These are phyloP conservation scores for Myzus persicae DNA, from an alignment of 1,140 invertebrate species.

Conservation along the genomic window DNA sequence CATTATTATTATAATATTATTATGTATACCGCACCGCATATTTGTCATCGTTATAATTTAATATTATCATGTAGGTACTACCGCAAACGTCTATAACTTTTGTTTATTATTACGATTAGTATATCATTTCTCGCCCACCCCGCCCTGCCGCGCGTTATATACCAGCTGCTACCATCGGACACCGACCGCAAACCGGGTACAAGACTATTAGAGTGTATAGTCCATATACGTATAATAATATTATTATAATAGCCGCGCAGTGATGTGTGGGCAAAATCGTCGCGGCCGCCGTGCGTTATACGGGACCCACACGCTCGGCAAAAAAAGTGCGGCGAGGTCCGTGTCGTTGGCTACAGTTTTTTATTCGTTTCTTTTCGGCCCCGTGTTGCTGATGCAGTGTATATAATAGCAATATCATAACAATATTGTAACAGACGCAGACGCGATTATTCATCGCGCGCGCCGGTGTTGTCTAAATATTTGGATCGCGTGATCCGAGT, in stretches of 20 bases:
- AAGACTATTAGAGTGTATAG: neutral
- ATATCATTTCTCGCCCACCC: neutral
- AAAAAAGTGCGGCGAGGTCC: neutral
- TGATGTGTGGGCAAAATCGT: conserved; percentile 27
- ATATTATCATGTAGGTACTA: neutral
- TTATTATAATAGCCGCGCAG: neutral
- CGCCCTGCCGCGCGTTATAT: neutral
- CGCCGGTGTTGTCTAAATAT: conserved; percentile 55
- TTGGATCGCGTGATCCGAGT: conserved; percentile 46
- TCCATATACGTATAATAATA: neutral
- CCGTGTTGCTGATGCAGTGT: neutral
- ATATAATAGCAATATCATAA: neutral
- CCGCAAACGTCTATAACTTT: neutral
- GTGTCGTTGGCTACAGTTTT: neutral
- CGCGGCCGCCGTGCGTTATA: neutral
- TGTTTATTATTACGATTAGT: neutral
- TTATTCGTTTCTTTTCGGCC: neutral
- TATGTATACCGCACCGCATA: neutral
- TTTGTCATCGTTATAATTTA: neutral
- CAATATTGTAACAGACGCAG: neutral
- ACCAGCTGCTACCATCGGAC: neutral
- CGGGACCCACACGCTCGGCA: neutral
- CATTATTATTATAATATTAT: too few species aligned
- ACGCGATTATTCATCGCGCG: conserved; percentile 30
- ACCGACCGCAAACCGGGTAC: neutral